phyloP scores from a whole-genome alignment of 2,888 invertebrate genomes.

The Tenthredo distinguenda region DNA sequence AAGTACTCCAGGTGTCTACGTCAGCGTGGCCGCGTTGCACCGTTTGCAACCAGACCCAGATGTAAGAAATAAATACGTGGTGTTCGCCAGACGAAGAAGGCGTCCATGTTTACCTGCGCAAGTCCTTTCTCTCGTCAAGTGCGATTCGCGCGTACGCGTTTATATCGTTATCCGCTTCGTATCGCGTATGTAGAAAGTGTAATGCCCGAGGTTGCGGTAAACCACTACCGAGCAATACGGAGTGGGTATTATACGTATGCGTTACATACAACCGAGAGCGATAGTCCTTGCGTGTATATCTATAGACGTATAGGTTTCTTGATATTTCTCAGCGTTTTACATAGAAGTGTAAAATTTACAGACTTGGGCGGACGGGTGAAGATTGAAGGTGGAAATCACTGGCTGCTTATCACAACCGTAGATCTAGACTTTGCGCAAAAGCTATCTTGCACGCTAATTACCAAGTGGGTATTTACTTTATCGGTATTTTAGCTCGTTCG shows the following conservation, averaged over 20 bases:
- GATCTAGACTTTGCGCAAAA: conserved; percentile 30
- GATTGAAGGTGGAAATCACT: conserved; percentile 39
- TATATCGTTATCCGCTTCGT: conserved; percentile 21
- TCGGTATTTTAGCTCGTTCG: conserved; percentile 15
- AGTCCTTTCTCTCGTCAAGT: conserved; percentile 51
- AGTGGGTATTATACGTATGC: background rate
- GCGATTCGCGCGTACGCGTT: conserved; percentile 27
- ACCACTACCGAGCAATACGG: background rate
- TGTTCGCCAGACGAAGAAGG: background rate
- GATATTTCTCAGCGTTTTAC: background rate
- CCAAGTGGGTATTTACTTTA: conserved; percentile 35
- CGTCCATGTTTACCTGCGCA: conserved; percentile 22
- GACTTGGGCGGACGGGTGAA: conserved; percentile 25
- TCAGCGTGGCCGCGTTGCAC: background rate
- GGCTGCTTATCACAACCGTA: background rate
- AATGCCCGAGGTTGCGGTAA: conserved; percentile 17
- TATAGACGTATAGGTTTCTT: background rate
- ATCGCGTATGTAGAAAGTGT: conserved; percentile 48
- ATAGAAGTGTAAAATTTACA: background rate
- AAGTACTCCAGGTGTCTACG: conserved; percentile 17
- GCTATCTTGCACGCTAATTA: conserved; percentile 42
- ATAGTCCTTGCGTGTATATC: background rate
- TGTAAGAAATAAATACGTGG: background rate
- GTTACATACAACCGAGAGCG: background rate
- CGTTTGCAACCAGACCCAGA: background rate